Base-by-base conservation (phyloP, 2,888 invertebrate genomes). In the Drosophila neotestacea region DNA sequence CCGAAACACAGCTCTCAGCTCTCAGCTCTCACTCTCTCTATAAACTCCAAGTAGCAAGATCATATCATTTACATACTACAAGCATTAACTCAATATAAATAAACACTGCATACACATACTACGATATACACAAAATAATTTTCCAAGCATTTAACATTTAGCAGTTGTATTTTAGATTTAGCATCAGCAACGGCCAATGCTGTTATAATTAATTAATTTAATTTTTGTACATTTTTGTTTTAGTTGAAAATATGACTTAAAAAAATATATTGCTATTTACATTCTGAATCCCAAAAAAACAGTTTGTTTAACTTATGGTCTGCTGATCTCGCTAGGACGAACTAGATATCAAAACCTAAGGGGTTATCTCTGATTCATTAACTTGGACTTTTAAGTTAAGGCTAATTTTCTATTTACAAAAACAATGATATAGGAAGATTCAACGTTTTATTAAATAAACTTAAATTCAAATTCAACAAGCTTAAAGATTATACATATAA, bases 211-310 rank as follows among this genome's bases (percentile, higher is more conserved):
- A 60, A 48, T 65, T 80, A 69, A 81, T 88, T 72, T 71, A 78
- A 78, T 63, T 70, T 81, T 76, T 84, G 89, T 89, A 89, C 82
- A 87, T 84, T 89, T 88, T 77, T 89, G 76, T 89, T 85, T 87
- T 85, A 89, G 76, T 87, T 85, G 77, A 87, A 89, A 72, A 80
- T 77, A 77, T 75, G 48, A 78, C 81, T 69, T 6, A 13, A 48
- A 48, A 83, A 74, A 73, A 71, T 69, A 64, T 81, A 85, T 68
- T 73, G 87, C 69, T 88, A 88, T 88, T 82, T 88, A 83, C 89
- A 86, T 88, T 83, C 84, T 72, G 83, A 88, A 80, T 77, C 87
- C 87, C 81, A 70, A 85, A 66, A 63, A 4, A 9, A 34, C 56
- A 47, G 2, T 2, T 48, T 42, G 54, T 75, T 76, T 75, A 27